Percentiles rank a stretch among this genome's conserved stretches.
Conservation (phyloP, 2,797 vertebrate species). For the Malacoctenus gilli region DNA sequence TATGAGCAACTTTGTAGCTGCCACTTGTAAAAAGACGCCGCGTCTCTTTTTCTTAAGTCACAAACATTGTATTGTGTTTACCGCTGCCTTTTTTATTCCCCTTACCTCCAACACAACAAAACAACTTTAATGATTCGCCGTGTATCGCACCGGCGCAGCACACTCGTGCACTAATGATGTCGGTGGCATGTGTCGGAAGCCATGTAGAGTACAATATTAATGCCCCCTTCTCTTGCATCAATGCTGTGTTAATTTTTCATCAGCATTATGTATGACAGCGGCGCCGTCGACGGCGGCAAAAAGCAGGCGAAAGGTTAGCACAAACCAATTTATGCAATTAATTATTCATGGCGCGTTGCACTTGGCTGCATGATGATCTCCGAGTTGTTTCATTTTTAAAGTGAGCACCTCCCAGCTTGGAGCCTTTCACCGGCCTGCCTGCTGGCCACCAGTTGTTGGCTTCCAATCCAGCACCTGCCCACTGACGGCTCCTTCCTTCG, state of each 20-base stretch:
- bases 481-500: too few species aligned
- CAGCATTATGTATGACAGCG: constrained; percentile 26
- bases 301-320: constrained; percentile 41
- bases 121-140: constrained; percentile 2
- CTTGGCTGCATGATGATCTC: constrained; percentile 29
- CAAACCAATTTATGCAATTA: constrained; percentile 57
- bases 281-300: constrained; percentile 10
- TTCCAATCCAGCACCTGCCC: too few species aligned
- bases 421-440: constrained; percentile 20
- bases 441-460: constrained; percentile 29
- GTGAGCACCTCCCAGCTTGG: background rate
- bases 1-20: constrained; percentile 30
- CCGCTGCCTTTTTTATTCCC: constrained; percentile 9
- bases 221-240: background rate
- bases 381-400: constrained; percentile 31
- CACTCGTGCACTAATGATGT: background rate
- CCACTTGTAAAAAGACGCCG: constrained; percentile 5
- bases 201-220: constrained; percentile 1
- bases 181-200: background rate
- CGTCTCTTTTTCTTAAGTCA: background rate
- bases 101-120: constrained; percentile 8
- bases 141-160: background rate
- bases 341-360: constrained; percentile 57
- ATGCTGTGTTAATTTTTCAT: constrained; percentile 34
- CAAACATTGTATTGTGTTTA: constrained; percentile 5